Base-by-base conservation (phyloP, 2,113 vertebrate species). In the Ceyx melanurus region DNA sequence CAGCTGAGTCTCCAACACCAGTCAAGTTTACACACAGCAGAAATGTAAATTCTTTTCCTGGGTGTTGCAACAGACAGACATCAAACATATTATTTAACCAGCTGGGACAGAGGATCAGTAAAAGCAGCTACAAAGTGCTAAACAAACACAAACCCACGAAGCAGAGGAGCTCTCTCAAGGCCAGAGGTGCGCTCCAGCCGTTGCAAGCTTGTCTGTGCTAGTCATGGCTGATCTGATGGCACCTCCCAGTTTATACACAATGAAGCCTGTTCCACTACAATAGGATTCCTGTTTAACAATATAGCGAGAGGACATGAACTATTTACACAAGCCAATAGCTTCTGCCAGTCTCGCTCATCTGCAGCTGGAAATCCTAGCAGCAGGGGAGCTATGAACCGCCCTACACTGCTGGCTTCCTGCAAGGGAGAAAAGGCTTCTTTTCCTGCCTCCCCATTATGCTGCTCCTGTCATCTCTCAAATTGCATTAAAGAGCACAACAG, bases 181-280 rank as follows among this genome's bases (percentile, higher is more conserved):
- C 22, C 18, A 18, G 73, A 80, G 73, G 79, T 46, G 51, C 0
- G 0, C 35, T 58, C 64, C 88, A 74, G 85, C 64, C 5, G 0
- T 13, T 25, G 23, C 10, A 9, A 67, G 75, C 89, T 57, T 60
- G 37, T 62, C 82, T 56, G 40, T 42, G 82, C 85, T 14, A 46
- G 67, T 42, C 23, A 2, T 25, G 82, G 54, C 87, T 42, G 62
- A 82, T 88, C 72, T 79, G 29, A 53, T 76, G 86, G 88, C 83
- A 92, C 92, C 95, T 94, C 90, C 92, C 92, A 72, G 57, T 78
- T 90, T 40, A 67, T 6, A 93, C 92, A 92, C 94, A 96, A 51
- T 19, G 51, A 61, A 89, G 29, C 53, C 61, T 72, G 45, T n/a
- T 70, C 67, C 75, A 37, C 29, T 54, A 77, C n/a, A 51, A 75